phyloP scores from a whole-genome alignment of 2,797 vertebrate species.

The Huso huso region DNA sequence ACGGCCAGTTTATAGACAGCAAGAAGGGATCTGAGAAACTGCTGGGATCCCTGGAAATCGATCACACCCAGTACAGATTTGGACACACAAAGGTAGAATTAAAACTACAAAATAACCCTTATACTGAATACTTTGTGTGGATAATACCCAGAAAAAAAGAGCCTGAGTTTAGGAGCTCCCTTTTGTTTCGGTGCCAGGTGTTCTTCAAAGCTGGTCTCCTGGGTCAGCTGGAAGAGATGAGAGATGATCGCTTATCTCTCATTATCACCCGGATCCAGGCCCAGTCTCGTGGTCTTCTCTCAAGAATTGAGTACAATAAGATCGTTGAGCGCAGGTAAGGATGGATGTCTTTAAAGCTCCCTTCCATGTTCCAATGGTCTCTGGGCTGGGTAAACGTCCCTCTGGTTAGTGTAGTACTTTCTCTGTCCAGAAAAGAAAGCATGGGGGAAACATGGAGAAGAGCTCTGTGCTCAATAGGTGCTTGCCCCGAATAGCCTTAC shows the following conservation, averaged over 20 bases:
- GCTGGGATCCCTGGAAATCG: slow-evolving; percentile 39
- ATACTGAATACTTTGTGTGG: not conserved
- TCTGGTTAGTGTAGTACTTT: no score
- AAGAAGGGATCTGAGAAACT: slow-evolving; percentile 56
- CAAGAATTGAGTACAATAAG: slow-evolving; percentile 57
- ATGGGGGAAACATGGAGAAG: not conserved
- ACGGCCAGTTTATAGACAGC: slow-evolving; percentile 51
- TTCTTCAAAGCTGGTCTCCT: slow-evolving; percentile 56
- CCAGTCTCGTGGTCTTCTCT: slow-evolving; percentile 42
- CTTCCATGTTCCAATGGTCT: not conserved
- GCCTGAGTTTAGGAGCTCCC: not conserved
- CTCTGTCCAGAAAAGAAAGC: not conserved
- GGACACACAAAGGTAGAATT: slow-evolving; percentile 46
- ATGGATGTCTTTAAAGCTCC: not conserved
- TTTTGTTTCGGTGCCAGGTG: slow-evolving; percentile 29
- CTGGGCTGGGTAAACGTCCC: not conserved
- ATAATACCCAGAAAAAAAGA: not conserved
- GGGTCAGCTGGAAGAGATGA: slow-evolving; percentile 55
- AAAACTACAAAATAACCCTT: not conserved
- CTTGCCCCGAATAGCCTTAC: not conserved
- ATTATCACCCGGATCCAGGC: slow-evolving; percentile 51
- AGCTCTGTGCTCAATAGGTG: not conserved
- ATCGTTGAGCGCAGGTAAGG: slow-evolving; percentile 54
- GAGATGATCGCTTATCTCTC: slow-evolving; percentile 52
- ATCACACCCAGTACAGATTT: slow-evolving; percentile 49